phyloP scores from a whole-genome alignment of 2,888 invertebrate genomes.

The Anodontia alba region DNA sequence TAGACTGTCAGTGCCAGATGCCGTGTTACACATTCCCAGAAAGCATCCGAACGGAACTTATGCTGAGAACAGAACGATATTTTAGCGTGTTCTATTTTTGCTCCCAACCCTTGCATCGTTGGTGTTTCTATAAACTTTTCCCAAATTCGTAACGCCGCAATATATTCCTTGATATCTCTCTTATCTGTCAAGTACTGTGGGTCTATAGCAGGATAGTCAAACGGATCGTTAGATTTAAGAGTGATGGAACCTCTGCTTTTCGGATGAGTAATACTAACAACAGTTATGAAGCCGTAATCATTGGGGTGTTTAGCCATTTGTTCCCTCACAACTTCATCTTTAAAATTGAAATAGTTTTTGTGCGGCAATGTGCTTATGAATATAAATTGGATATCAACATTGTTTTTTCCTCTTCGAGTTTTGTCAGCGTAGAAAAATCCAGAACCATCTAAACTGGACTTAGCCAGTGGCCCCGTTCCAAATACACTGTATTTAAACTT shows the following conservation, averaged over 20 bases:
- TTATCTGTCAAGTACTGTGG: constrained; percentile 25
- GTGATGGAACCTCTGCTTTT: constrained; percentile 13
- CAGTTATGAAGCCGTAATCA: constrained; percentile 75
- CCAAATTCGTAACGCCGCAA: constrained; percentile 8
- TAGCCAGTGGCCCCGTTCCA: constrained; percentile 6
- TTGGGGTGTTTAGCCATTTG: neutral
- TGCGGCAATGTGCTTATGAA: neutral
- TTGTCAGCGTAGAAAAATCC: constrained; percentile 23
- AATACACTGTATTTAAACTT: constrained; percentile 17
- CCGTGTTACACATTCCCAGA: constrained; percentile 47
- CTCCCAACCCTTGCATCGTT: constrained; percentile 44
- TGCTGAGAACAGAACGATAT: constrained; percentile 34
- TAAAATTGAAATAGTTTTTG: neutral
- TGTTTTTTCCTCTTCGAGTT: neutral
- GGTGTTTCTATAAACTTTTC: constrained; percentile 27
- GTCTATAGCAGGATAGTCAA: constrained; percentile 30
- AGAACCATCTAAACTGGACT: constrained; percentile 6
- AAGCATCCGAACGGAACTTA: constrained; percentile 34
- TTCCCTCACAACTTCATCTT: neutral
- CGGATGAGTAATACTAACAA: constrained; percentile 84
- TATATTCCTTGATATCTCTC: constrained; percentile 19
- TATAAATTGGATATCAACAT: constrained; percentile 30
- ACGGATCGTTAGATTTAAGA: constrained; percentile 27
- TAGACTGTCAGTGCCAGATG: constrained; percentile 26
- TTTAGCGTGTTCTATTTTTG: constrained; percentile 36